phyloP scores from a whole-genome alignment of 1,140 invertebrate genomes.

The Trachelipus rathkii region DNA sequence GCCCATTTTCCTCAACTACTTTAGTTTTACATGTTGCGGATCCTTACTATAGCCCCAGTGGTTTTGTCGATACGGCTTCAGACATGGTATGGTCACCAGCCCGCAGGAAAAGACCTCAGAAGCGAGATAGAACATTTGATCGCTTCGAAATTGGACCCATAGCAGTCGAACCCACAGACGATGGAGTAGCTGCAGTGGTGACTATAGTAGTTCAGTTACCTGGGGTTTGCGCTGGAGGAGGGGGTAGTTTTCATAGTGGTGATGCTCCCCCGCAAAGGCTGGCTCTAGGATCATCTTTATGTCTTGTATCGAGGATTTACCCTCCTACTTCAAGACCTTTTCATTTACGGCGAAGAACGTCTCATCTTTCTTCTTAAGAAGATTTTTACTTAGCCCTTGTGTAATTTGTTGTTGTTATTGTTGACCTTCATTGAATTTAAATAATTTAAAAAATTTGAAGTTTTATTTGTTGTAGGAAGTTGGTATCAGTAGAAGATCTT shows the following conservation, averaged over 20 bases:
- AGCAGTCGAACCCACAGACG: constrained; percentile 82
- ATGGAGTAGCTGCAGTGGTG: constrained; percentile 79
- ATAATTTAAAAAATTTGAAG: no score
- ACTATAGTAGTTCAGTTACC: constrained; percentile 83
- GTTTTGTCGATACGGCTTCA: constrained; percentile 89
- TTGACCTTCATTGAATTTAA: no score
- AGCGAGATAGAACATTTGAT: constrained; percentile 34
- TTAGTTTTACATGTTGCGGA: constrained; percentile 62
- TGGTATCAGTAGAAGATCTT: no score
- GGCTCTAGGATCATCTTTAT: constrained; percentile 38
- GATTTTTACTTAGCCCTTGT: not conserved
- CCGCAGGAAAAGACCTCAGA: constrained; percentile 30
- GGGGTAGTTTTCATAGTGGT: not conserved
- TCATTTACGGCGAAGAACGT: constrained; percentile 40
- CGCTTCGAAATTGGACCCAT: constrained; percentile 70
- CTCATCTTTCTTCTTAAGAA: constrained; percentile 36
- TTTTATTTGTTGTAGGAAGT: no score
- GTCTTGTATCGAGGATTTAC: constrained; percentile 40
- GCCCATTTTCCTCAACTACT: constrained; percentile 84
- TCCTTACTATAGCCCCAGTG: constrained; percentile 81
- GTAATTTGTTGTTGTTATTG: no score
- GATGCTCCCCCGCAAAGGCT: constrained; percentile 38
- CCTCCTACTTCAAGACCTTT: constrained; percentile 41
- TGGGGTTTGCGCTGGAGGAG: constrained; percentile 43
- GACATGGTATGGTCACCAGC: constrained; percentile 68